Percentiles rank a stretch among this genome's conserved stretches.
These are phyloP conservation scores for Ptilorrhoa leucosticta DNA, from an alignment of 2,113 vertebrate genomes.

Conservation along the genomic window DNA sequence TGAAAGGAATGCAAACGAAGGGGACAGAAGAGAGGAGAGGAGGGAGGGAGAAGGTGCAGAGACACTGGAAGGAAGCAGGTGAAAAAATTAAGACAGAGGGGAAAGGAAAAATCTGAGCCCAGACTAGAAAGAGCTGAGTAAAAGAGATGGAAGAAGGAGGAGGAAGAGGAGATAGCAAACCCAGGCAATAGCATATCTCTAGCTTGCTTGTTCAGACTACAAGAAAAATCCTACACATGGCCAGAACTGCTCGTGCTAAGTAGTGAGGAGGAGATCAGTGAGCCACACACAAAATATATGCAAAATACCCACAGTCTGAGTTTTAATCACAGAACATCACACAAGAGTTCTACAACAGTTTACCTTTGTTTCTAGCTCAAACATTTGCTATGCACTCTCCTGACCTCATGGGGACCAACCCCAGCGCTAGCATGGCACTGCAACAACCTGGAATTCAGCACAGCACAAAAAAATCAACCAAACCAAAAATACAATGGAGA, in stretches of 20 bases:
- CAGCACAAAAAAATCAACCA: background rate
- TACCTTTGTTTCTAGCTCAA: background rate
- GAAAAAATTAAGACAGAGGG: background rate
- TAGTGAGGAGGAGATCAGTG: background rate
- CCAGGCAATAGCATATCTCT: background rate
- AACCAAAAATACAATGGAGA: background rate
- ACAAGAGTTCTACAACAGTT: background rate
- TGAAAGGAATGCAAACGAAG: constrained; percentile 1
- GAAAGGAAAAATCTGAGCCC: background rate
- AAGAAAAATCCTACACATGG: background rate
- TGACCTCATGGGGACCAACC: background rate
- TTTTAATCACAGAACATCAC: background rate
- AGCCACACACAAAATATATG: background rate
- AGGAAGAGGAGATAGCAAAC: background rate
- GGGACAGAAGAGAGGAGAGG: background rate
- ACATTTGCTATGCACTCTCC: background rate
- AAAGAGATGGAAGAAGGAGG: background rate
- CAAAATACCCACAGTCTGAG: background rate
- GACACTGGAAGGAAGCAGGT: background rate
- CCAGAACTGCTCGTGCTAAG: background rate
- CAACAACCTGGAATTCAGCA: background rate
- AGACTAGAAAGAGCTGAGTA: background rate
- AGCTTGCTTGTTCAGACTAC: background rate
- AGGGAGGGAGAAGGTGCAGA: background rate
- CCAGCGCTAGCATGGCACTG: background rate